Evolutionary conservation across 2,888 invertebrate genomes (phyloP).

Genomic region (Ceramica pisi): DNA sequence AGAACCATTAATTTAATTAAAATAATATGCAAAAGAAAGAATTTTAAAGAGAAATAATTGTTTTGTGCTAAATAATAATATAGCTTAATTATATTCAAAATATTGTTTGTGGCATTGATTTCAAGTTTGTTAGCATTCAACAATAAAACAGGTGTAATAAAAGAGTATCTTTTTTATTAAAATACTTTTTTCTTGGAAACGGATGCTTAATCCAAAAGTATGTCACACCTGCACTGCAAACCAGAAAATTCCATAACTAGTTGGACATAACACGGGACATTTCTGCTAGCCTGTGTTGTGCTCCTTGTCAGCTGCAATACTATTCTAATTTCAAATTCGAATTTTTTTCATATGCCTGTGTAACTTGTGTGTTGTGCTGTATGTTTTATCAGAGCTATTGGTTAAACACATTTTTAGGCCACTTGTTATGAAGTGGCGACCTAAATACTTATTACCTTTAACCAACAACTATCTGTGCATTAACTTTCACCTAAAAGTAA

Average conservation of each 20-base stretch:
- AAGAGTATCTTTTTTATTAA: slow-evolving; percentile 1
- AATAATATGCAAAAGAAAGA: background rate
- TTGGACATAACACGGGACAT: background rate
- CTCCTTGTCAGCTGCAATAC: background rate
- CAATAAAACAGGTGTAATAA: slow-evolving; percentile 14
- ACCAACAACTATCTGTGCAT: slow-evolving; percentile 23
- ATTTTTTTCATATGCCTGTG: background rate
- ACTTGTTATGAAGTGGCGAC: slow-evolving; percentile 15
- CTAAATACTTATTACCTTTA: slow-evolving; percentile 43
- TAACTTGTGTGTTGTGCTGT: background rate
- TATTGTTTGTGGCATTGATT: slow-evolving; percentile 14
- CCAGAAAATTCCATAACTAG: background rate
- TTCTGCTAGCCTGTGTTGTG: background rate
- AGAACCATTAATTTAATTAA: background rate
- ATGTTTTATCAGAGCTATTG: slow-evolving; percentile 20
- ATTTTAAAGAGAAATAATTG: background rate
- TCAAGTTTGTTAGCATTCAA: slow-evolving; percentile 10
- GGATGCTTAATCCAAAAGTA: background rate
- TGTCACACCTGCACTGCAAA: slow-evolving; percentile 10
- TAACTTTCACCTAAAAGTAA: slow-evolving; percentile 46
- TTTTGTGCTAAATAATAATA: slow-evolving; percentile 1
- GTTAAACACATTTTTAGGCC: slow-evolving; percentile 20
- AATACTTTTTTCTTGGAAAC: background rate
- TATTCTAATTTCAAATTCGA: background rate
- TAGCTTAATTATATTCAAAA: slow-evolving; percentile 3